Percentiles rank a stretch among this genome's conserved stretches.
These are phyloP conservation scores for Sebastolobus altivelis DNA, from an alignment of 2,797 vertebrate genomes.

Conservation along the genomic window DNA sequence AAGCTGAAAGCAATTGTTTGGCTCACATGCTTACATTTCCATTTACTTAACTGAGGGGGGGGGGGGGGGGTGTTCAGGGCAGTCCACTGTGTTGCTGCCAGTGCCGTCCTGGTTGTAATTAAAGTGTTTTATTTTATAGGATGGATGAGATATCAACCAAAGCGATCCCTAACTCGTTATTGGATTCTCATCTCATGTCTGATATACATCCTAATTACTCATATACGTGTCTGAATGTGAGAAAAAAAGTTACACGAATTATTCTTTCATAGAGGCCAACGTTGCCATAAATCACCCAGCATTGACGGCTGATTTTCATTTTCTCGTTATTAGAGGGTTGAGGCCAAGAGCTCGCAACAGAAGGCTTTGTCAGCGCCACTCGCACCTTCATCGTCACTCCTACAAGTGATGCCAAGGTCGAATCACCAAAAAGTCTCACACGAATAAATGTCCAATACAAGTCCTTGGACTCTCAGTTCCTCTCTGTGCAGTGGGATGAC, in stretches of 20 bases:
- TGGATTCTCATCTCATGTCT: conserved; percentile 4
- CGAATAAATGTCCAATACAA: background rate
- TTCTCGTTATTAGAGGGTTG: background rate
- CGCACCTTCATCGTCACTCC: conserved; percentile 26
- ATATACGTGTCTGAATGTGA: background rate
- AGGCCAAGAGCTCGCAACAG: background rate
- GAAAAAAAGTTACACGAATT: background rate
- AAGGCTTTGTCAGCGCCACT: background rate
- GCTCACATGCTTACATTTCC: conserved; percentile 41
- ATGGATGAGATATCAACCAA: conserved; percentile 1
- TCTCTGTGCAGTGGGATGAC: background rate
- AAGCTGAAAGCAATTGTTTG: conserved; percentile 49
- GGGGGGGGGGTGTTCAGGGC: conserved; percentile 1
- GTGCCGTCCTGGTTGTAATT: conserved; percentile 30
- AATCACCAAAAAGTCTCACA: background rate
- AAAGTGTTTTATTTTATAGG: conserved; percentile 34
- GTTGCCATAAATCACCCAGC: background rate
- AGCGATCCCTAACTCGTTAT: background rate
- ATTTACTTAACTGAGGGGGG: conserved; percentile 47
- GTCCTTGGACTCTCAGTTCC: background rate
- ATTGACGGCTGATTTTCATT: conserved; percentile 12
- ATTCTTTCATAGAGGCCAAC: background rate
- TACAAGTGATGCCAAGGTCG: conserved; percentile 29
- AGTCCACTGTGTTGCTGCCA: conserved; percentile 13
- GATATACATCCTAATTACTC: background rate